phyloP scores from a whole-genome alignment of 2,113 vertebrate species.

The Gobiocypris rarus region DNA sequence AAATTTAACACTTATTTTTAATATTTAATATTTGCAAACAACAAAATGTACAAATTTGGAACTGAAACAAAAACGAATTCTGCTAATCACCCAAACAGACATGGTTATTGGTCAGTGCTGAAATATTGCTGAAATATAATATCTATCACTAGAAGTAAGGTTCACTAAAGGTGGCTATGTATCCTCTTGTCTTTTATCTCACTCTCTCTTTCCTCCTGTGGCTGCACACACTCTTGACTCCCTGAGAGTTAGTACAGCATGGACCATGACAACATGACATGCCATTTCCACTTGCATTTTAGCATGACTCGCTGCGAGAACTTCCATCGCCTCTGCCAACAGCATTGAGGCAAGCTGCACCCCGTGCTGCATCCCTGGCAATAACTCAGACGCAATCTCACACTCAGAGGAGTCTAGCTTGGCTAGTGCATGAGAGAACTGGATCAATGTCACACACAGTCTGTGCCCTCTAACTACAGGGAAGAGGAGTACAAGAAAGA shows the following conservation, averaged over 20 bases:
- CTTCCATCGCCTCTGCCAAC: slow-evolving; percentile 77
- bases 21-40: no score
- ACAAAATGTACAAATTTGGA: no score
- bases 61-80: background rate
- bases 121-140: background rate
- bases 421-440: slow-evolving; percentile 61
- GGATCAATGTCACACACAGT: slow-evolving; percentile 64
- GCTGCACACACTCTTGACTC: slow-evolving; percentile 66
- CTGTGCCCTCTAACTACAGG: slow-evolving; percentile 57
- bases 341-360: slow-evolving; percentile 70
- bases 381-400: slow-evolving; percentile 70
- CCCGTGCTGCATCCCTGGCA: slow-evolving; percentile 74
- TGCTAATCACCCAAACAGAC: background rate
- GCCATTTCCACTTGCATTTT: slow-evolving; percentile 81
- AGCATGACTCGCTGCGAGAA: slow-evolving; percentile 76
- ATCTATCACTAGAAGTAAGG: background rate
- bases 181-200: slow-evolving; percentile 15
- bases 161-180: background rate
- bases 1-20: no score
- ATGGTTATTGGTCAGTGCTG: background rate
- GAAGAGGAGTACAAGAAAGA: slow-evolving; percentile 46
- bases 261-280: slow-evolving; percentile 79
- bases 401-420: slow-evolving; percentile 70
- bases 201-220: slow-evolving; percentile 17
- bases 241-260: slow-evolving; percentile 72